phyloP scores from a whole-genome alignment of 2,113 vertebrate species.

The Stegostoma tigrinum region DNA sequence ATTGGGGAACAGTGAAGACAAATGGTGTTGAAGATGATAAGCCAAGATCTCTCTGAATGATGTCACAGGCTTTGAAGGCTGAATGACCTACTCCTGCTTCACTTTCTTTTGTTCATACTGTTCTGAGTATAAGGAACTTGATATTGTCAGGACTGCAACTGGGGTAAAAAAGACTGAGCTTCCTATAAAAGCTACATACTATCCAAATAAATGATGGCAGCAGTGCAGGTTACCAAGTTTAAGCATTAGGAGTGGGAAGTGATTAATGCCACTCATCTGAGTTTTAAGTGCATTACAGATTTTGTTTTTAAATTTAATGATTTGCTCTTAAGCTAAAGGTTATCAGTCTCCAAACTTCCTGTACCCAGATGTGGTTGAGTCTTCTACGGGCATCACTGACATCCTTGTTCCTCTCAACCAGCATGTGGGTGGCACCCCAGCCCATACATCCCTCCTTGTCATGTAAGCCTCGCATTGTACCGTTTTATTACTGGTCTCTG shows the following conservation, averaged over 20 bases:
- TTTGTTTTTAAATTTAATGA: not conserved
- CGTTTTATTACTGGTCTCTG: not conserved
- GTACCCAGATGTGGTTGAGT: not conserved
- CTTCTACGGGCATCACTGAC: not conserved
- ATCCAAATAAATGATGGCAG: not conserved
- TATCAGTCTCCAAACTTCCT: not conserved
- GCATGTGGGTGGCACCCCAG: not conserved
- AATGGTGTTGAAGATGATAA: not conserved
- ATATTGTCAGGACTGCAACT: not conserved
- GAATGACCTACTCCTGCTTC: not conserved
- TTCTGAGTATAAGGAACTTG: not conserved
- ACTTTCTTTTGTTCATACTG: not conserved
- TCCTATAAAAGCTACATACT: not conserved
- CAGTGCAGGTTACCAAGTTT: not conserved
- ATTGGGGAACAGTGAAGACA: not conserved
- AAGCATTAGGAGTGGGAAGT: not conserved
- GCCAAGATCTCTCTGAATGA: not conserved
- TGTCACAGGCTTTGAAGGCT: not conserved
- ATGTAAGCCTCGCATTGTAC: not conserved
- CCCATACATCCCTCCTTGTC: not conserved
- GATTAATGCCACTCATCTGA: not conserved
- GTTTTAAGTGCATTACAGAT: not conserved
- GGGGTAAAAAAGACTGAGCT: not conserved
- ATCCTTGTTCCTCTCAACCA: not conserved
- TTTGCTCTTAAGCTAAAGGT: not conserved